Base-by-base conservation (phyloP, 2,797 vertebrate species). In the Darevskia nairensis region DNA sequence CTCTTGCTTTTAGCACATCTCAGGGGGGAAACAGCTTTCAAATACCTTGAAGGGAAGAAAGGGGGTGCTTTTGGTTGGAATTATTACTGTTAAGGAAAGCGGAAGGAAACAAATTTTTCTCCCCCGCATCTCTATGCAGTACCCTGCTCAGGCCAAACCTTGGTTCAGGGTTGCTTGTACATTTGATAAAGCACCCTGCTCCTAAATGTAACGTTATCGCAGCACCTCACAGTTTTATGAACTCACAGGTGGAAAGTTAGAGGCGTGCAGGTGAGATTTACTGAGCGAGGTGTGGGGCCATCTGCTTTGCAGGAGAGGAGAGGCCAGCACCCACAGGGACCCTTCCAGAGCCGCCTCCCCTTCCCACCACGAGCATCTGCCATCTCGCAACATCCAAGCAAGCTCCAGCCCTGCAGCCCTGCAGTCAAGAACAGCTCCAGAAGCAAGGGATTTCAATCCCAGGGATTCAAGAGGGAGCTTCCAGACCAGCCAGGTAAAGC, bases 401-500 rank as follows among this genome's bases (percentile, higher is more conserved):
- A 39, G 55, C n/a, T 88, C 29, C 90, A 46, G 35, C 81, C 69
- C 27, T 0, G 13, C 29, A 23, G 27, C 3, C 21, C 50, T 1
- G 29, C 7, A 1, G 21, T n/a, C 23, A 80, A 21, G 35, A 27
- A 86, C 61, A 44, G 39, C 46, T 90, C 80, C 71, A 80, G 78
- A 69, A 80, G 69, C 4, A 39, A 72, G 79, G 80, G 88, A 35
- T 35, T 35, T 35, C 35, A 35, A 35, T 89, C 61, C 84, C 87
- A 91, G 80, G 80, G 88, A 27, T 74, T 81, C 68, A 86, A 68
- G 25, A n/a, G 3, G 32, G 44, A 90, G 91, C 72, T 95, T n/a
- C 9, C 91, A 61, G 91, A 6, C 95, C 29, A 95, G 89, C 89
- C 93, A 89, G 13, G 96, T 96, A 50, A 96, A 97, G 74, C 95